Evolutionary conservation across 1,140 invertebrate genomes (phyloP).

Genomic region (Nixonia krombeini): DNA sequence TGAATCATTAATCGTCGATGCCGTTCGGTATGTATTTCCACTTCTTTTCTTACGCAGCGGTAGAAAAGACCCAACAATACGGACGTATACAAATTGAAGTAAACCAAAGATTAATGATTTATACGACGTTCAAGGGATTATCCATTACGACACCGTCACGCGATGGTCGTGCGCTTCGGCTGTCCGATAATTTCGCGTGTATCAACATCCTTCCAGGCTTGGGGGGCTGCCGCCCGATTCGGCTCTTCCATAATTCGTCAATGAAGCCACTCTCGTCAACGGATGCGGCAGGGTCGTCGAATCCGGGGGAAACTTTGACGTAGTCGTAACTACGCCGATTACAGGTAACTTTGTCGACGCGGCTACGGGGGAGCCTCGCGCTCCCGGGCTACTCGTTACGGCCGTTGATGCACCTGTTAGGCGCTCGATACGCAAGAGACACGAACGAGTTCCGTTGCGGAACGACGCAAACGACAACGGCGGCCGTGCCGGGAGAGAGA

Average conservation of each 20-base stretch:
- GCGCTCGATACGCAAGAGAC: conserved; percentile 26
- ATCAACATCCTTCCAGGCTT: background rate
- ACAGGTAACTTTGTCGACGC: conserved; percentile 31
- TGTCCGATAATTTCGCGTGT: conserved; percentile 1
- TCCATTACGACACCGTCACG: no score
- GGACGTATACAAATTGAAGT: no score
- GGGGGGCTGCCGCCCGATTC: background rate
- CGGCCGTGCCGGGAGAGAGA: background rate
- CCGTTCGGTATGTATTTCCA: no score
- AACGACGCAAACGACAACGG: no score
- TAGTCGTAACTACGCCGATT: conserved; percentile 23
- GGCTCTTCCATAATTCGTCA: conserved; percentile 12
- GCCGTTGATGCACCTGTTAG: conserved; percentile 20
- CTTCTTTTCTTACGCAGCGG: no score
- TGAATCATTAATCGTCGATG: no score
- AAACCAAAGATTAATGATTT: no score
- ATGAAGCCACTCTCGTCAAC: conserved; percentile 42
- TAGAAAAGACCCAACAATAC: no score
- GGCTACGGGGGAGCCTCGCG: conserved; percentile 2
- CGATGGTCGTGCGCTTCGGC: no score
- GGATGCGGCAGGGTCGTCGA: conserved; percentile 37
- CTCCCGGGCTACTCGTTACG: conserved; percentile 21
- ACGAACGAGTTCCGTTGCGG: no score
- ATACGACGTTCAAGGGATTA: no score
- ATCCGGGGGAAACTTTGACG: conserved; percentile 31